Conservation (phyloP, 2,888 invertebrate genomes). For the Trachelus stipa region DNA sequence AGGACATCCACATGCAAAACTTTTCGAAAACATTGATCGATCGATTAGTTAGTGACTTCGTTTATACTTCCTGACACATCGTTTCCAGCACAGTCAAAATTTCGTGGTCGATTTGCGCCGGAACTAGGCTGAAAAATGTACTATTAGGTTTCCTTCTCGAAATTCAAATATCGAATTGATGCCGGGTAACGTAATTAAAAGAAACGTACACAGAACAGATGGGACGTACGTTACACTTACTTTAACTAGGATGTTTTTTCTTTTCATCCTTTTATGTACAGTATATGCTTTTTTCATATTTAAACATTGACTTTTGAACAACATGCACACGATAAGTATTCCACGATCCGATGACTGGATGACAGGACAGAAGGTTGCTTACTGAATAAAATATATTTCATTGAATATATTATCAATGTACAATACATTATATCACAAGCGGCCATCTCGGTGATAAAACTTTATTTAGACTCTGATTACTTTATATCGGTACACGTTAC, state of each 20-base stretch:
- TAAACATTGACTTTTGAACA: background rate
- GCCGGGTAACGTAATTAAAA: background rate
- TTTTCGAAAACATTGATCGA: background rate
- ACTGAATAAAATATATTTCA: constrained; percentile 36
- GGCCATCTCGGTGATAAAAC: background rate
- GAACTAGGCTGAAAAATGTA: background rate
- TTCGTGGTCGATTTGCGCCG: background rate
- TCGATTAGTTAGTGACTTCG: background rate
- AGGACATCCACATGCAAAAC: background rate
- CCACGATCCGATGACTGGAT: constrained; percentile 12
- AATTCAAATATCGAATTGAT: background rate
- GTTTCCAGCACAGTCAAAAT: background rate
- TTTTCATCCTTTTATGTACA: background rate
- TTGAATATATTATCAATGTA: constrained; percentile 30
- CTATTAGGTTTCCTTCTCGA: background rate
- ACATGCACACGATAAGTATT: background rate
- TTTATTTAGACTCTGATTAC: background rate
- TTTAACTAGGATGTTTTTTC: background rate
- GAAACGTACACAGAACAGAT: background rate
- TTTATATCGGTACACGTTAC: constrained; percentile 1
- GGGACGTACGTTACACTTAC: background rate
- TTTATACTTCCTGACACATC: background rate
- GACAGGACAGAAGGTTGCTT: constrained; percentile 27
- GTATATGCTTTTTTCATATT: background rate
- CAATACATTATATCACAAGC: constrained; percentile 24